phyloP scores from a whole-genome alignment of 53 echinoderm and acorn worm species.

The Zoroaster sp. region DNA sequence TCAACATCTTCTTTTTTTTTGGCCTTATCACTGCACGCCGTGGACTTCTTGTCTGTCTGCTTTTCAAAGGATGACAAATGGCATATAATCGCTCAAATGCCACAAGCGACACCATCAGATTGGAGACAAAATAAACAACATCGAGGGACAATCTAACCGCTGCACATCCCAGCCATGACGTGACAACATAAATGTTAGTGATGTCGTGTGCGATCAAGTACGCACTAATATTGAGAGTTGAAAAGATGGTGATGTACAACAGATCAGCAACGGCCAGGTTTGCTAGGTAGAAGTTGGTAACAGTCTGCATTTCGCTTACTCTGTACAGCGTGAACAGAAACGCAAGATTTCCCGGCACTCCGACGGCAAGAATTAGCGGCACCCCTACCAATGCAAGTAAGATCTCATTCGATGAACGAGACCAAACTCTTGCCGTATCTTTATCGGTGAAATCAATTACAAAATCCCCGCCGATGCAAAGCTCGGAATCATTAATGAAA shows the following conservation, averaged over 20 bases:
- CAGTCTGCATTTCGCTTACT: background rate
- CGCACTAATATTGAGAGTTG: background rate
- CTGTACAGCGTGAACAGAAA: constrained; percentile 1
- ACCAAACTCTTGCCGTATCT: background rate
- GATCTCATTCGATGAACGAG: background rate
- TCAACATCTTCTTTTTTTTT: too few species aligned
- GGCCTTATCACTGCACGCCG: too few species aligned
- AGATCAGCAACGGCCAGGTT: background rate
- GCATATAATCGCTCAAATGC: constrained; percentile 76
- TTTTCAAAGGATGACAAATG: constrained; percentile 66
- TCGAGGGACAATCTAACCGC: background rate
- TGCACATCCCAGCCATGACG: background rate
- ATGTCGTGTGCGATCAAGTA: background rate
- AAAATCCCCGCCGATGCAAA: background rate
- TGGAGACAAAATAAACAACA: constrained; percentile 54
- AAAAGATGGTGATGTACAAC: background rate
- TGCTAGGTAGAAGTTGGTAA: constrained; percentile 1
- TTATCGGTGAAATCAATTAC: background rate
- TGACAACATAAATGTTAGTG: too few species aligned
- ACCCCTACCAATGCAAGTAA: background rate
- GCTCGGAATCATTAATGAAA: background rate
- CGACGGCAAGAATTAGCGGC: background rate
- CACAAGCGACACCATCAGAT: constrained; percentile 68
- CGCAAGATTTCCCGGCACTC: background rate
- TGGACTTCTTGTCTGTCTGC: background rate